phyloP scores from a whole-genome alignment of 2,797 vertebrate genomes.

The Arrhamphus sclerolepis region DNA sequence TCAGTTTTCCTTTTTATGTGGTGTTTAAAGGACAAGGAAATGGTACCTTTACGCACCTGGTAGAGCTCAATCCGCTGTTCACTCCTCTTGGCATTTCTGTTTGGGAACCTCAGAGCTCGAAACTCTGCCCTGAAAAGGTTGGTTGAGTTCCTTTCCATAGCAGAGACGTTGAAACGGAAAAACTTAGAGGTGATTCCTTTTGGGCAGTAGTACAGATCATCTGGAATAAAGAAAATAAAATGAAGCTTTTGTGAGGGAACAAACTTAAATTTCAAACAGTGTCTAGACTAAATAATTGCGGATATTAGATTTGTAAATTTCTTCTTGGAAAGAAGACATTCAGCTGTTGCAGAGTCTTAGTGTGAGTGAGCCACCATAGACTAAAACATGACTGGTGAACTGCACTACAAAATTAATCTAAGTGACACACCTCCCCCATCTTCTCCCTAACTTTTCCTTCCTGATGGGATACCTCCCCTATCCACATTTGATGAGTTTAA shows the following conservation, averaged over 20 bases:
- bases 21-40: slow-evolving; percentile 55
- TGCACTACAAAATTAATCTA: no score
- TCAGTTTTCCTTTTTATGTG: slow-evolving; percentile 27
- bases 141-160: slow-evolving; percentile 92
- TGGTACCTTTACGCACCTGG: slow-evolving; percentile 86
- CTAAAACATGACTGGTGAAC: no score
- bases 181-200: slow-evolving; percentile 90
- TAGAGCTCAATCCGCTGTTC: slow-evolving; percentile 95
- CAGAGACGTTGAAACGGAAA: slow-evolving; percentile 91
- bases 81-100: slow-evolving; percentile 85
- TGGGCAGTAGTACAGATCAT: slow-evolving; percentile 88
- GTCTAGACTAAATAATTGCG: no score
- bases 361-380: no score
- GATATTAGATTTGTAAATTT: no score
- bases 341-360: no score
- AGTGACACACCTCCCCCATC: no score
- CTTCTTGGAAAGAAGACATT: no score
- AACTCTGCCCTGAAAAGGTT: slow-evolving; percentile 94
- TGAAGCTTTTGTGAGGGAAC: slow-evolving; percentile 13
- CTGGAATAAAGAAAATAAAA: slow-evolving; percentile 72
- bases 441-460: no score
- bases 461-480: no score
- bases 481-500: no score
- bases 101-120: slow-evolving; percentile 88
- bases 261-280: neutral